These are phyloP conservation scores for Oncorhynchus nerka DNA, from an alignment of 2,113 vertebrate species.

Conservation along the genomic window DNA sequence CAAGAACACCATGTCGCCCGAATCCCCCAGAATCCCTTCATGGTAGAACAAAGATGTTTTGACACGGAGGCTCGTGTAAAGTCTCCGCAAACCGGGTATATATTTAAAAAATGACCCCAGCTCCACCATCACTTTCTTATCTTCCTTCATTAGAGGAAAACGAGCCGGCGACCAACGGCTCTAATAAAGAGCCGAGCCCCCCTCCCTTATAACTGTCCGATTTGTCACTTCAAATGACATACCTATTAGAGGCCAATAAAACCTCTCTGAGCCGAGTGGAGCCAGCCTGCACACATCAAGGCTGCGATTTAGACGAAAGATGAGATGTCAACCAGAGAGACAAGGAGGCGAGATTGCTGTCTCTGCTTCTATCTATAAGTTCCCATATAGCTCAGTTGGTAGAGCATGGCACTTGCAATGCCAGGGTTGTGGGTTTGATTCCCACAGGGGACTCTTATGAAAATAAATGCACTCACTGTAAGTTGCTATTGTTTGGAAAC, in stretches of 20 bases:
- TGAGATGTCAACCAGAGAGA: slow-evolving; percentile 54
- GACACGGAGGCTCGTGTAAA: slow-evolving; percentile 49
- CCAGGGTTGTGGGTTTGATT: too few relatives aligned
- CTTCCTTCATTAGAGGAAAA: slow-evolving; percentile 41
- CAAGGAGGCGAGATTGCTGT: slow-evolving; percentile 50
- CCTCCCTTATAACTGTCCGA: slow-evolving; percentile 63
- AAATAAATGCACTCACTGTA: too few relatives aligned
- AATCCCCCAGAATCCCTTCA: slow-evolving; percentile 51
- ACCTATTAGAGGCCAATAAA: slow-evolving; percentile 74
- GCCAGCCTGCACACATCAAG: slow-evolving; percentile 61
- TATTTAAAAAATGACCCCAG: slow-evolving; percentile 29
- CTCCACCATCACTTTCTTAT: slow-evolving; percentile 37
- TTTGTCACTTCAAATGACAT: slow-evolving; percentile 75
- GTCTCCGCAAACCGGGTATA: slow-evolving; percentile 29
- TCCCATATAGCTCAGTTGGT: too few relatives aligned
- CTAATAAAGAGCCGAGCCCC: too few relatives aligned
- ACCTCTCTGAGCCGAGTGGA: slow-evolving; percentile 56
- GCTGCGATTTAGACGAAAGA: slow-evolving; percentile 51
- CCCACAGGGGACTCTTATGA: too few relatives aligned
- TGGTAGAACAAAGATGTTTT: slow-evolving; percentile 56
- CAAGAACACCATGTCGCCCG: slow-evolving; percentile 46
- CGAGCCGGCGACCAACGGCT: too few relatives aligned
- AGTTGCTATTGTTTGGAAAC: background rate
- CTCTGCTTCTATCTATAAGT: background rate
- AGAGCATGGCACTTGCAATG: too few relatives aligned